Evolutionary conservation across 1,140 invertebrate species (phyloP).

Genomic region (Brachionus asplanchnoidis): DNA sequence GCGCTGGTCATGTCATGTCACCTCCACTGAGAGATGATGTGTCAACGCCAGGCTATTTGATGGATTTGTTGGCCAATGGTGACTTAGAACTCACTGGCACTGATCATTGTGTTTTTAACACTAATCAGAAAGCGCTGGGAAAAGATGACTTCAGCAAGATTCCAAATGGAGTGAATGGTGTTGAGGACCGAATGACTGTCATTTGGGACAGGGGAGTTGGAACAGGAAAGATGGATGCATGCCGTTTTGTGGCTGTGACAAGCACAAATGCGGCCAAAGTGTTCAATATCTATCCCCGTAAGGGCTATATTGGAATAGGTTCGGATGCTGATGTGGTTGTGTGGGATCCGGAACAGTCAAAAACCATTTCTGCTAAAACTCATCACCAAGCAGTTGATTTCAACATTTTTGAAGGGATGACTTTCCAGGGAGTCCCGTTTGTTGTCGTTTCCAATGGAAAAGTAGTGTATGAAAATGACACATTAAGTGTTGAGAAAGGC

Average conservation of each 20-base stretch:
- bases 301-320: slow-evolving; percentile 83
- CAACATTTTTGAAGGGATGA: slow-evolving; percentile 88
- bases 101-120: slow-evolving; percentile 92
- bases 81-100: slow-evolving; percentile 85
- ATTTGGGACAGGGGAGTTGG: slow-evolving; percentile 95
- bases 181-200: slow-evolving; percentile 92
- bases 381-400: slow-evolving; percentile 90
- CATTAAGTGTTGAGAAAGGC: slow-evolving; percentile 76
- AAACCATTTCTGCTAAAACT: slow-evolving; percentile 82
- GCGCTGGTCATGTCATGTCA: slow-evolving; percentile 80
- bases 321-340: slow-evolving; percentile 96
- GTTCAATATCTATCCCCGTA: slow-evolving; percentile 94
- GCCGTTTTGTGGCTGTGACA: slow-evolving; percentile 89
- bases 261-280: slow-evolving; percentile 93
- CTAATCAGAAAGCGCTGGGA: slow-evolving; percentile 83
- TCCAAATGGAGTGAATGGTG: slow-evolving; percentile 95
- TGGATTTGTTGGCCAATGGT: slow-evolving; percentile 79
- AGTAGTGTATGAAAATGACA: slow-evolving; percentile 43
- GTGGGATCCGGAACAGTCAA: slow-evolving; percentile 80
- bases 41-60: slow-evolving; percentile 72
- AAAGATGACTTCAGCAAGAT: slow-evolving; percentile 89
- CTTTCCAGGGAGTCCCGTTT: slow-evolving; percentile 39
- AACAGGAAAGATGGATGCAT: slow-evolving; percentile 78
- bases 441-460: slow-evolving; percentile 41
- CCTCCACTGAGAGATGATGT: slow-evolving; percentile 81